Base-by-base conservation (phyloP, 2,797 vertebrate species). In the Mormyrops boulengeri region DNA sequence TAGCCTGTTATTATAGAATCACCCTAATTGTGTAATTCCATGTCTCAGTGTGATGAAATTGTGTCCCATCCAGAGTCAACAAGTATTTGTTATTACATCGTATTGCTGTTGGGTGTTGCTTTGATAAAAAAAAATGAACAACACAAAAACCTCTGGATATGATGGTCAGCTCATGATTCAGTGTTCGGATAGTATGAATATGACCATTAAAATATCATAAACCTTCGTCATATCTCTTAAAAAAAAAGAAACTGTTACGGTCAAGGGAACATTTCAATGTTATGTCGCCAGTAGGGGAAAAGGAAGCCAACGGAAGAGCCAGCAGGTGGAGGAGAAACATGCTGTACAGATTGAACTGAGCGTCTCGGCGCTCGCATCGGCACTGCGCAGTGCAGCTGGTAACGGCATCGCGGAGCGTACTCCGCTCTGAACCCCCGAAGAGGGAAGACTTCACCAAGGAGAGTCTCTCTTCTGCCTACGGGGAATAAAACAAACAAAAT, bases 241-340 rank as follows among this genome's bases (percentile, higher is more conserved):
- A 60, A 80, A 41, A 80, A 82, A 55, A 14, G 53, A 47, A 52
- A 26, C 77, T 12, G 26, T 89, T 17, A 66, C 30, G 85, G 82
- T 49, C 47, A 49, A 89, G 49, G 53, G 41, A 49, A 30, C 55
- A 34, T 66, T 12, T 26, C 11, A 66, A 69, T 44, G 73, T 80
- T 38, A 80, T 89, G 41, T 60, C 89, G 66, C 50, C 85, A 88
- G 26, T 52, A 88, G 85, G 87, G 85, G 89, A 77, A 89, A 91
- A 88, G 55, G 84, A 90, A 89, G 90, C 53, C 53, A 88, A 62
- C 77, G 60, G 22, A 52, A 90, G 89, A 89, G 90, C 90, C 90
- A 90, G 91, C 91, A 91, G 89, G 91, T 93, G 92, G 91, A 92
- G 90, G 82, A 89, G 90, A 89, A 92, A 89, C 88, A 89, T 88